Evolutionary conservation across 23 tunicate genomes (phyloP), one percentile per base, ranked within the genome.

Genomic region (Ascidia mentula): DNA sequence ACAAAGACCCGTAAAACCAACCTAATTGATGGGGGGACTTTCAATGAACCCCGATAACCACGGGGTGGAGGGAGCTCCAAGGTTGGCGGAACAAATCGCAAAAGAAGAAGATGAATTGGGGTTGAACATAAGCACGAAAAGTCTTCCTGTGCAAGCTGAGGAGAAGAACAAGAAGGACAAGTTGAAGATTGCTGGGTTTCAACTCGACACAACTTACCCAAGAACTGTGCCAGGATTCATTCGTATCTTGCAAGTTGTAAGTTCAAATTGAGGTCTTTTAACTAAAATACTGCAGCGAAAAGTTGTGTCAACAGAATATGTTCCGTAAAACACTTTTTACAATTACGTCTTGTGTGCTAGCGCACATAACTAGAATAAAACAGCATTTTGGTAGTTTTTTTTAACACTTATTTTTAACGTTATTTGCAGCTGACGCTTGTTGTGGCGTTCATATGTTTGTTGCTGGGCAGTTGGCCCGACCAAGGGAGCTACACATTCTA

Each of bases 401-500:
- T 42, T 42, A 53, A 5, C 65, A 53, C 65, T 53, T 53, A 53
- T 20, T 9, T 53, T 53, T 5, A 53, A 28, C 24, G 1, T 70
- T 1, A 1, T 40, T 83, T 78, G 17, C 65, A 92, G 97, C 69
- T 92, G 34, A 32, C 79, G 72, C 40, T 92, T 72, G 32, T 92
- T 30, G 88, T 92, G 34, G 80, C 92, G 15, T 82, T 87, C 65
- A 78, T 92, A 18, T 92, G 92, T 40, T 73, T 87, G 31, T 18
- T 92, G 37, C 60, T 87, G n/a, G 40, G 82, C 22, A 6, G 85
- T 1, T 87, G 92, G 91, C 80, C 85, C 18, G 89, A 92, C 53
- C 85, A 85, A 37, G 96, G 96, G 15, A 61, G 77, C n/a, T 92
- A 80, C 77, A 60, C 97, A 32, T 87, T 92, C 75, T 92, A 87